Evolutionary conservation across 2,797 vertebrate species (phyloP).

Genomic region (Gorsachius magnificus): DNA sequence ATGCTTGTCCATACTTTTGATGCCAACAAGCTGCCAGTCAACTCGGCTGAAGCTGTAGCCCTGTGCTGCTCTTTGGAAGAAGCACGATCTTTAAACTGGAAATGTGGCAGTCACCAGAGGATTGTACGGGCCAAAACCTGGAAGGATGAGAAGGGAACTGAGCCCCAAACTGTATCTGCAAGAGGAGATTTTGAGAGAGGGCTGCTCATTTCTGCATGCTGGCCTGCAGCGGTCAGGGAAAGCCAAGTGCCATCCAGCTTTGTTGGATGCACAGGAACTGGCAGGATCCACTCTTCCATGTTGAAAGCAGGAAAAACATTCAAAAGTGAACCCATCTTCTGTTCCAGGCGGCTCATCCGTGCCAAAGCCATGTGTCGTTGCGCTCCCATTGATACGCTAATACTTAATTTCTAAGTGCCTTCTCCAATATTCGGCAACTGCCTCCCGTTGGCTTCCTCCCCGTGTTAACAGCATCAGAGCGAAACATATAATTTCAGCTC

Average conservation of each 20-base stretch:
- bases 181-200: background rate
- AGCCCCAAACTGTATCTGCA: background rate
- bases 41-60: background rate
- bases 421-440: background rate
- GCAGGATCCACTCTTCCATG: background rate
- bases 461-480: background rate
- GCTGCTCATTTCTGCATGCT: background rate
- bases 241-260: background rate
- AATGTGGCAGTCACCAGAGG: background rate
- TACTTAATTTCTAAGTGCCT: background rate
- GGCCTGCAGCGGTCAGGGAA: background rate
- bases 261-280: background rate
- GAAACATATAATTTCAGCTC: background rate
- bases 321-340: background rate
- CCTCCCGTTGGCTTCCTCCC: background rate
- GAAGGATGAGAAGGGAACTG: background rate
- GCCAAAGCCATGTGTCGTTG: background rate
- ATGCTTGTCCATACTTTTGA: background rate
- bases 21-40: background rate
- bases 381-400: background rate
- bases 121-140: background rate
- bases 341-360: accelerated
- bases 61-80: background rate
- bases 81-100: background rate
- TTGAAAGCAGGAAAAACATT: background rate